These are phyloP conservation scores for Drosophila neonasuta DNA, from an alignment of 2,888 invertebrate species.

Conservation along the genomic window DNA sequence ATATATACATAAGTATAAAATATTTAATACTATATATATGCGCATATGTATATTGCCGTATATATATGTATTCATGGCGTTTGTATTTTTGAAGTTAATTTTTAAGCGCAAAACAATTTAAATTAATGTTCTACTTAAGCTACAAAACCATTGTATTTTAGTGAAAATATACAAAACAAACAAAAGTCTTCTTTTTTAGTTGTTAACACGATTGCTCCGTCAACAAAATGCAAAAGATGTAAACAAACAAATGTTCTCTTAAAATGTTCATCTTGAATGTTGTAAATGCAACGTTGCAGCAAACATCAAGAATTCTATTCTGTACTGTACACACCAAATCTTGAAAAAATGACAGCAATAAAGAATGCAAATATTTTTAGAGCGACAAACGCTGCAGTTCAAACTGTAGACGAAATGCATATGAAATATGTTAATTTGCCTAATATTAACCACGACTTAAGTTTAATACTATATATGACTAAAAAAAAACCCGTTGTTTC, in stretches of 20 bases:
- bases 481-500: slow-evolving; percentile 29
- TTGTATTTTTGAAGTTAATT: slow-evolving; percentile 63
- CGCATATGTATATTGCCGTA: slow-evolving; percentile 18
- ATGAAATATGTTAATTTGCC: slow-evolving; percentile 69
- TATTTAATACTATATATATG: slow-evolving; percentile 29
- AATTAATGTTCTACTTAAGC: slow-evolving; percentile 65
- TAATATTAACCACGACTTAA: slow-evolving; percentile 30
- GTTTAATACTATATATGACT: slow-evolving; percentile 14
- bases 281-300: slow-evolving; percentile 31
- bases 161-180: slow-evolving; percentile 52
- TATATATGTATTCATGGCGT: slow-evolving; percentile 57
- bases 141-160: slow-evolving; percentile 55
- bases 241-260: slow-evolving; percentile 6
- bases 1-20: slow-evolving; percentile 38
- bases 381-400: slow-evolving; percentile 37
- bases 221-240: slow-evolving; percentile 32
- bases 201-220: slow-evolving; percentile 36
- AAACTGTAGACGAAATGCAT: slow-evolving; percentile 53
- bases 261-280: slow-evolving; percentile 4
- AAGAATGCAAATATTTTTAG: slow-evolving; percentile 50
- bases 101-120: slow-evolving; percentile 66
- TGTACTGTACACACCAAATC: slow-evolving; percentile 62
- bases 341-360: slow-evolving; percentile 46
- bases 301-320: slow-evolving; percentile 43
- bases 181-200: slow-evolving; percentile 57